Base-by-base conservation (phyloP, 2,797 vertebrate genomes). In the Acanthiza pusilla region DNA sequence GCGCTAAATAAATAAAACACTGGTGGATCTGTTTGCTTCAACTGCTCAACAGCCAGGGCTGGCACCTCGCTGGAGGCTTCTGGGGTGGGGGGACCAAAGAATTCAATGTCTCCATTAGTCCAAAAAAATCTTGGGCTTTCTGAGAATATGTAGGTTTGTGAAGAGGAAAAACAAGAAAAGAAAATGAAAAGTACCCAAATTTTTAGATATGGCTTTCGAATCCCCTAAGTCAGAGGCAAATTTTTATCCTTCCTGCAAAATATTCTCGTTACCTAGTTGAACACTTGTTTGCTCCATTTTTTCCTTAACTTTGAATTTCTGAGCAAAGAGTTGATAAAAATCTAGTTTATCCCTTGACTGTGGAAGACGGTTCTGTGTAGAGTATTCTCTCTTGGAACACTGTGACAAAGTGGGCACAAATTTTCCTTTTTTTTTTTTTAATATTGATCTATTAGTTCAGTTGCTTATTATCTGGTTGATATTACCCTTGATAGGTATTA, bases 1-100 rank as follows among this genome's bases (percentile, higher is more conserved):
- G 89, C 89, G 51, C 95, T 95, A 97, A 97, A 96, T 97, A 97
- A 98, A 97, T 97, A 97, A 97, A 97, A 92, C 83, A 85, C 95
- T 72, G 51, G 60, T 96, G 94, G 83, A 88, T 97, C 95, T 91
- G 8, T 94, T 94, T 89, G 91, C 61, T 94, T 92, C 89, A 95
- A 79, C 90, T 92, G 74, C 93, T 97, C 83, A 96, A 94, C 95
- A 95, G 89, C 21, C 3, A 87, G 74, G 36, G 81, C 79, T 92
- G 74, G 80, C 48, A 40, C 30, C 34, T 17, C 63, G 65, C 50
- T 61, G 45, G 42, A 45, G 85, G 68, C 34, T 73, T 45, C 94
- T 81, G 27, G 8, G 53, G 60, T 47, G 38, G 88, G 80, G 79
- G 32, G 27, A 83, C 53, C 81, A 38, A 95, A 87, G 45, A 57